Evolutionary conservation across 2,113 vertebrate genomes (phyloP).

Genomic region (Etheostoma spectabile): DNA sequence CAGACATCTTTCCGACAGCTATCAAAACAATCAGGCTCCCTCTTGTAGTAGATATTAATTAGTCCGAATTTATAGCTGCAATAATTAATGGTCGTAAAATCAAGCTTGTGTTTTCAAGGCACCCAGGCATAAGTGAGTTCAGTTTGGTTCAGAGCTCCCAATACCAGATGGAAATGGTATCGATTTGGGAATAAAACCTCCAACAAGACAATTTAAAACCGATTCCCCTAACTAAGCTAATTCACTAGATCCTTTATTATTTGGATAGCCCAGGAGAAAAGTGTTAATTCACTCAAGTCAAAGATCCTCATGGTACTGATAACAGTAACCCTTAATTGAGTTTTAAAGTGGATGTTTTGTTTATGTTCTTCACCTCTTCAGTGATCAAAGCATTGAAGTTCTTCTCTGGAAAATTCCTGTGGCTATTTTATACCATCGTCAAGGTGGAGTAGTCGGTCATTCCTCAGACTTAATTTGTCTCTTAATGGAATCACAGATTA

Average conservation of each 20-base stretch:
- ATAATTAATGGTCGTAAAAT: slow-evolving; percentile 52
- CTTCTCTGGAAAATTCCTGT: background rate
- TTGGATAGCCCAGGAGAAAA: background rate
- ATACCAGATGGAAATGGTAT: slow-evolving; percentile 1
- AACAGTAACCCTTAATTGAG: background rate
- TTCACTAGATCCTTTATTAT: slow-evolving; percentile 16
- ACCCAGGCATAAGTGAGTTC: slow-evolving; percentile 36
- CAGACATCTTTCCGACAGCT: slow-evolving; percentile 53
- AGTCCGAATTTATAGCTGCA: slow-evolving; percentile 44
- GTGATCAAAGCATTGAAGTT: slow-evolving; percentile 13
- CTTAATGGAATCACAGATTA: slow-evolving; percentile 9
- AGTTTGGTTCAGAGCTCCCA: slow-evolving; percentile 3
- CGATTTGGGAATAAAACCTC: slow-evolving; percentile 33
- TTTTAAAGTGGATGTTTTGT: slow-evolving; percentile 4
- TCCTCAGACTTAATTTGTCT: slow-evolving; percentile 13
- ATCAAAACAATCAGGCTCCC: slow-evolving; percentile 61
- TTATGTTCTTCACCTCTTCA: background rate
- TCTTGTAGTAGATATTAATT: slow-evolving; percentile 50
- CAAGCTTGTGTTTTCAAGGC: slow-evolving; percentile 19
- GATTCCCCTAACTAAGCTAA: slow-evolving; percentile 12
- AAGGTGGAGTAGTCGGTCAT: slow-evolving; percentile 1
- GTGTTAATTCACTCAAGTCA: slow-evolving; percentile 30
- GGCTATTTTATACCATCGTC: background rate
- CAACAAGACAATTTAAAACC: slow-evolving; percentile 1
- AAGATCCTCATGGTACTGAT: slow-evolving; percentile 1